Evolutionary conservation across 2,888 invertebrate genomes (phyloP).

Genomic region (Tuberolachnus salignus): DNA sequence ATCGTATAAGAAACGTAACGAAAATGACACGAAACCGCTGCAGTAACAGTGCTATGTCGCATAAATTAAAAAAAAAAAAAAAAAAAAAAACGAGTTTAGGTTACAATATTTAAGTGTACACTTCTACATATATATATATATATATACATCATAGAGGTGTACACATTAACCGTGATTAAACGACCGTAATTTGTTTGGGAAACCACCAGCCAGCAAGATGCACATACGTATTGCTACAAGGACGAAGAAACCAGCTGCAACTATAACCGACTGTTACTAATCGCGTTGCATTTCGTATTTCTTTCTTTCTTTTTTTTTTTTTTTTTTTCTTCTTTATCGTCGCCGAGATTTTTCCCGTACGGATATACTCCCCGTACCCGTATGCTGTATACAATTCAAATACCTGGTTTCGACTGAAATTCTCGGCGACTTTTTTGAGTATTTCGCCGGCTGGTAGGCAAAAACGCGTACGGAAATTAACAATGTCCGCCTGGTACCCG

Average conservation of each 20-base stretch:
- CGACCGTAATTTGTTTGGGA: neutral
- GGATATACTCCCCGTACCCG: neutral
- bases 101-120: no score
- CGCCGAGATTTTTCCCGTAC: neutral
- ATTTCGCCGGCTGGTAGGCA: conserved; percentile 67
- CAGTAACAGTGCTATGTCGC: no score
- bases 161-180: neutral
- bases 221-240: neutral
- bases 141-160: no score
- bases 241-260: neutral
- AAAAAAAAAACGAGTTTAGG: no score
- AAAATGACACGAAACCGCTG: no score
- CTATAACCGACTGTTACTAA: conserved; percentile 8
- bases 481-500: conserved; percentile 70
- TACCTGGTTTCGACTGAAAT: conserved; percentile 38
- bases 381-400: neutral
- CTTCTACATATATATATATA: no score
- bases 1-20: no score
- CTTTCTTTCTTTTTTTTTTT: no score
- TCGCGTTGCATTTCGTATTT: neutral
- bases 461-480: conserved; percentile 70
- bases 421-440: conserved; percentile 17
- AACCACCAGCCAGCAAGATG: neutral
- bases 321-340: no score
- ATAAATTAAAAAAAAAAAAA: no score